These are phyloP conservation scores for Ricordea florida DNA, from an alignment of 92 coral and sea anemone species.

Conservation along the genomic window DNA sequence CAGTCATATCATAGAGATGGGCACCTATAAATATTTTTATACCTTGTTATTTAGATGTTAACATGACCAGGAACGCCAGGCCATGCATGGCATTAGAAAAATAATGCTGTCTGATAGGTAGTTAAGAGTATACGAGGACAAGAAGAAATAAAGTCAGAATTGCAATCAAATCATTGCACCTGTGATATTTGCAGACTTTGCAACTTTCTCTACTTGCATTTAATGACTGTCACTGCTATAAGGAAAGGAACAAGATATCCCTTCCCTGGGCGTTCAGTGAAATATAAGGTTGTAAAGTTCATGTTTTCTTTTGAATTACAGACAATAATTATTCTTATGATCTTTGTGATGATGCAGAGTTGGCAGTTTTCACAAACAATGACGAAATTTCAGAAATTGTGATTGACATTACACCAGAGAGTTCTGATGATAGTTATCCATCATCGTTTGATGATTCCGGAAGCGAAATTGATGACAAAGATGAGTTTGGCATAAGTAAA, in stretches of 20 bases:
- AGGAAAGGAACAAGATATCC: too few relatives aligned
- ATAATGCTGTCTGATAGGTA: too few relatives aligned
- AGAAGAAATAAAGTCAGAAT: too few relatives aligned
- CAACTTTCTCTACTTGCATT: too few relatives aligned
- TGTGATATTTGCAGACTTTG: too few relatives aligned
- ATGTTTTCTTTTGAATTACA: constrained; percentile 5
- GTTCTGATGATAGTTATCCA: constrained; percentile 37
- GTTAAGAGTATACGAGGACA: too few relatives aligned
- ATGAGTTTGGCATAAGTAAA: constrained; percentile 47
- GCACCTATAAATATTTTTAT: constrained; percentile 15
- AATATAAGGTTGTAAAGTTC: too few relatives aligned
- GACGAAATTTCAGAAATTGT: constrained; percentile 1
- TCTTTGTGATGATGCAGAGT: neutral
- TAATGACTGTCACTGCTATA: too few relatives aligned
- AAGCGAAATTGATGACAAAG: constrained; percentile 38
- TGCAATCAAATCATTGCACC: too few relatives aligned
- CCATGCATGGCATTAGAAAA: neutral
- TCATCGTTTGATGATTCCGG: constrained; percentile 40
- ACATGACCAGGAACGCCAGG: neutral
- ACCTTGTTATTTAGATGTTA: too few relatives aligned
- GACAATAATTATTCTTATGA: neutral
- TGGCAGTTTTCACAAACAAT: neutral
- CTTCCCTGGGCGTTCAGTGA: too few relatives aligned
- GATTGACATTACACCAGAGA: constrained; percentile 14
- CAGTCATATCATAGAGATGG: neutral